phyloP scores from a whole-genome alignment of 1,140 invertebrate species.

The Daktulosphaira vitifoliae region DNA sequence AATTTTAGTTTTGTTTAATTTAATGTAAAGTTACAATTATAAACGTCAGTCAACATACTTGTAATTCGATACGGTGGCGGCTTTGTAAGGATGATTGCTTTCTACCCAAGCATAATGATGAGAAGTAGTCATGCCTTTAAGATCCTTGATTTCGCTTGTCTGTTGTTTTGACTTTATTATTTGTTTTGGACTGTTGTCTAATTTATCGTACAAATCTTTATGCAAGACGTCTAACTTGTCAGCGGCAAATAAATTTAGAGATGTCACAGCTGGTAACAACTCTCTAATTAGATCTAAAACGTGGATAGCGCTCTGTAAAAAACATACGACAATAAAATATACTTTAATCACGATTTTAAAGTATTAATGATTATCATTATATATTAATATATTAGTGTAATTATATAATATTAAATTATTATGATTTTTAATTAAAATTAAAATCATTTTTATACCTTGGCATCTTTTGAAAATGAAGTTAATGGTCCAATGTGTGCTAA shows the following conservation, averaged over 20 bases:
- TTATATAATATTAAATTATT: no score
- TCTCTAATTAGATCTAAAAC: constrained; percentile 83
- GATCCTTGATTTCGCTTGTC: constrained; percentile 12
- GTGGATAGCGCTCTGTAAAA: constrained; percentile 71
- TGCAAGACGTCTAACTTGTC: constrained; percentile 21
- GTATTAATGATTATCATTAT: background rate
- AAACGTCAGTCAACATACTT: constrained; percentile 49
- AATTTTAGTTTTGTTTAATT: background rate
- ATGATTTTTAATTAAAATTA: no score
- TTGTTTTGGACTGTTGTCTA: background rate
- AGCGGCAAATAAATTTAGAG: constrained; percentile 61
- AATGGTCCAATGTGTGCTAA: constrained; percentile 72
- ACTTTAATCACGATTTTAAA: background rate
- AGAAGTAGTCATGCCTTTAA: constrained; percentile 54
- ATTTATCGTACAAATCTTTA: constrained; percentile 34
- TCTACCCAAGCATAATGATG: constrained; percentile 87
- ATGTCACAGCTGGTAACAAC: constrained; percentile 78
- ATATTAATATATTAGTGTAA: no score
- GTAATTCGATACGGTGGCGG: constrained; percentile 77
- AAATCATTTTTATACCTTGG: constrained; percentile 51
- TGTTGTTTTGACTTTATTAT: background rate
- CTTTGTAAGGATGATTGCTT: constrained; percentile 94
- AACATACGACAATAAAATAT: background rate
- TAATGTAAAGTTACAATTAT: background rate
- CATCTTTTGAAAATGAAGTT: constrained; percentile 59